Evolutionary conservation across 2,113 vertebrate genomes (phyloP), one percentile per base, ranked within the genome.

Genomic region (Passer domesticus): DNA sequence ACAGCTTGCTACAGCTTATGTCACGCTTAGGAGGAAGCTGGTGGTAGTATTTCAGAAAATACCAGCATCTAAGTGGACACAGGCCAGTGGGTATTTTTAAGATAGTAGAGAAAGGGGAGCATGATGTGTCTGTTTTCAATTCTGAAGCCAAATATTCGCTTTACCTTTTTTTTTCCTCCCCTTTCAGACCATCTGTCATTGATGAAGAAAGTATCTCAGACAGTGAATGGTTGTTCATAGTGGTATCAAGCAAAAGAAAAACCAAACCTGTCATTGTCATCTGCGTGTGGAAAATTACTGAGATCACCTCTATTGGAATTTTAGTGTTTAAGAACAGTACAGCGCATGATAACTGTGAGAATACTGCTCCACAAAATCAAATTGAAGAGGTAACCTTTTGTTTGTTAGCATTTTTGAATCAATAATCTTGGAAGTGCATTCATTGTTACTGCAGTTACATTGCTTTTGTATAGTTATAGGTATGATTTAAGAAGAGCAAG

Each of bases 1-100:
- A 98, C 98, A 98, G 98, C 98, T 98, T 99, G 98, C 98, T 98
- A 97, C 95, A 98, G 98, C 98, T 98, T 98, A 98, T 98, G 98
- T 98, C 98, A 98, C 90, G 78, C 97, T 97, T 97, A 98, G 98
- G 93, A 95, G 98, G 97, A 97, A 98, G 97, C 97, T 97, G 97
- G 97, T 97, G 97, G 97, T 96, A 96, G 91, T 89, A 97, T 98
- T 98, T 97, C 95, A 97, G 96, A 97, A 94, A 97, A 98, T 97
- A 97, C 96, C 97, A 97, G 95, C 96, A 91, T 94, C 95, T 92
- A 87, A 95, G 94, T 97, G 97, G 93, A 98, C 94, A 91, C 93
- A 86, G 95, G 96, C 97, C 96, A 97, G 92, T 79, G 79, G 96
- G 82, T 83, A 56, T 97, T 95, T 97, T 94, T 95, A 87, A 96